Conservation (phyloP, 2,888 invertebrate genomes). For the Hirtodrosophila trivittata region DNA sequence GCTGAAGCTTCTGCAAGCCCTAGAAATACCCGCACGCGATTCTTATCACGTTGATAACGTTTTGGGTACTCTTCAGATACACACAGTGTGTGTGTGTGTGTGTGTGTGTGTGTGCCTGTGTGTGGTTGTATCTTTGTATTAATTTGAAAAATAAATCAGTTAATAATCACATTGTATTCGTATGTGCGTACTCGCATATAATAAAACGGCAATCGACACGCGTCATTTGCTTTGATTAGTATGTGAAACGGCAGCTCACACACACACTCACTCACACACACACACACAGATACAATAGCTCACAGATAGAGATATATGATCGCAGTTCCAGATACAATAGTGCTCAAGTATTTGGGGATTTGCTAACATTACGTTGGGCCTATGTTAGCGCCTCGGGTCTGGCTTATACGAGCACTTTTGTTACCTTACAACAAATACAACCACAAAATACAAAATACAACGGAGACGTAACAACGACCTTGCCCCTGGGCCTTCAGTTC, state of each 20-base stretch:
- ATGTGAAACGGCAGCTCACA: slow-evolving; percentile 39
- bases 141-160: slow-evolving; percentile 25
- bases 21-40: slow-evolving; percentile 11
- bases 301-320: background rate
- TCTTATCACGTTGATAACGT: slow-evolving; percentile 44
- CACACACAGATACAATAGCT: slow-evolving; percentile 26
- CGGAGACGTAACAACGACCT: slow-evolving; percentile 22
- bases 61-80: slow-evolving; percentile 13
- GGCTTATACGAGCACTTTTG: slow-evolving; percentile 13
- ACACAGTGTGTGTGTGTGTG: background rate
- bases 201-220: slow-evolving; percentile 57
- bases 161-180: slow-evolving; percentile 35
- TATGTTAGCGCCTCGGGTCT: slow-evolving; percentile 3
- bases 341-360: slow-evolving; percentile 1
- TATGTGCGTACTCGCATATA: slow-evolving; percentile 15
- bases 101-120: background rate
- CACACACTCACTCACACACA: slow-evolving; percentile 11
- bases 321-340: slow-evolving; percentile 3
- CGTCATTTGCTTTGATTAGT: slow-evolving; percentile 67
- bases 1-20: slow-evolving; percentile 22
- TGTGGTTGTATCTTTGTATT: slow-evolving; percentile 20
- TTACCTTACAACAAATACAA: slow-evolving; percentile 6
- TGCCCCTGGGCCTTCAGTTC: slow-evolving; percentile 32
- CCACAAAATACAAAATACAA: slow-evolving; percentile 1
- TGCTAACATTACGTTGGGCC: slow-evolving; percentile 15